Conservation (phyloP, 2,888 invertebrate genomes). For the Suillia variegata region DNA sequence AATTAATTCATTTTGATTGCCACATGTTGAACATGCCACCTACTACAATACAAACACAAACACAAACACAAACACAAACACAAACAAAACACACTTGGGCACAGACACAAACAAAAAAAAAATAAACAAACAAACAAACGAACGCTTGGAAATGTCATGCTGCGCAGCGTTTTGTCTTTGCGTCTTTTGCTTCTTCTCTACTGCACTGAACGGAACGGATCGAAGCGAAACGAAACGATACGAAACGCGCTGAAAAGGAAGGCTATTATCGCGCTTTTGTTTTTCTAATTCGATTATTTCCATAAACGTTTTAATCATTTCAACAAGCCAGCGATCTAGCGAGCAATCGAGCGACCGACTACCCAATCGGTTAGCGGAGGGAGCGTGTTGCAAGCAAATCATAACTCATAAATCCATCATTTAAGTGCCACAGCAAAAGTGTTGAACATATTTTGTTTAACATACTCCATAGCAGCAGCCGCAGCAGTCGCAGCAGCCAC, state of each 20-base stretch:
- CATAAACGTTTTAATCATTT: conserved; percentile 47
- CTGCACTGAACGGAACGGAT: no score
- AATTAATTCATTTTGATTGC: background rate
- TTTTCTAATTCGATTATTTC: background rate
- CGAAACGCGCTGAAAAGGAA: no score
- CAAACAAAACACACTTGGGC: no score
- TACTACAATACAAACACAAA: no score
- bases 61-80: no score
- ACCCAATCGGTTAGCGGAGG: no score
- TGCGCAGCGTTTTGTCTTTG: background rate
- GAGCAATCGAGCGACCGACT: no score
- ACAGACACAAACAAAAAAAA: no score
- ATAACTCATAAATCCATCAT: conserved; percentile 55
- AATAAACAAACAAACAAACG: no score
- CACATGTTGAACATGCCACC: conserved; percentile 1
- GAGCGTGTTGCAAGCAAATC: conserved; percentile 37
- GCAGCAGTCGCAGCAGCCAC: background rate
- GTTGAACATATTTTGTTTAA: conserved; percentile 32
- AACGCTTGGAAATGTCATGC: conserved; percentile 5
- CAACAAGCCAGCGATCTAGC: no score
- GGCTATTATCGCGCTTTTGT: no score
- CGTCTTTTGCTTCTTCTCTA: background rate
- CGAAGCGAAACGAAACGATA: no score
- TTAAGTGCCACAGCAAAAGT: conserved; percentile 33
- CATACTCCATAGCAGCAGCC: background rate